Percentiles rank a stretch among this genome's conserved stretches.
Conservation (phyloP, 2,797 vertebrate species). For the Helarctos malayanus region DNA sequence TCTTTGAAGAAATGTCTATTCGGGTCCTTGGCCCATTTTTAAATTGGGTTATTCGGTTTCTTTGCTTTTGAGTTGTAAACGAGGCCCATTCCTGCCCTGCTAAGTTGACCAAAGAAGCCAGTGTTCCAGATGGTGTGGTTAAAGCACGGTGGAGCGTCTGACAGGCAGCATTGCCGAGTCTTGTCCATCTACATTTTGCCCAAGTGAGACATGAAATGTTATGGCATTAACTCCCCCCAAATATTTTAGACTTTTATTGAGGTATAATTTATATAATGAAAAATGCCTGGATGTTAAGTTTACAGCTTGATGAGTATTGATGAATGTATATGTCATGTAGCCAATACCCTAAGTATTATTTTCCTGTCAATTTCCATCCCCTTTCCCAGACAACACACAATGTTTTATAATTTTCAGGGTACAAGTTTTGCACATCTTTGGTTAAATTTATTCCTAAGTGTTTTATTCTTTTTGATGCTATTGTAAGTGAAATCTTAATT, state of each 20-base stretch:
- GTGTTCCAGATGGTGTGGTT: background rate
- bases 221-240: background rate
- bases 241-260: background rate
- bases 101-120: background rate
- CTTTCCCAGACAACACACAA: background rate
- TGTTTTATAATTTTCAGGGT: background rate
- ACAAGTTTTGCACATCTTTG: background rate
- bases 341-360: background rate
- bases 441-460: background rate
- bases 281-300: background rate
- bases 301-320: background rate
- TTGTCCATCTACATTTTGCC: background rate
- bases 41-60: background rate
- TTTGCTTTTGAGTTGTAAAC: background rate
- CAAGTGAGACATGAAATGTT: constrained; percentile 5
- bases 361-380: background rate
- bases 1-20: background rate
- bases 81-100: background rate
- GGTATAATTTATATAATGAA: background rate
- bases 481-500: background rate
- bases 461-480: background rate
- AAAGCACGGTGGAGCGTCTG: background rate
- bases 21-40: background rate
- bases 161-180: background rate
- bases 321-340: background rate